A percentile compares a stretch with the other conserved stretches of the same genome.
phyloP scores from a whole-genome alignment of 2,797 vertebrate species.

The Microhierax caerulescens region DNA sequence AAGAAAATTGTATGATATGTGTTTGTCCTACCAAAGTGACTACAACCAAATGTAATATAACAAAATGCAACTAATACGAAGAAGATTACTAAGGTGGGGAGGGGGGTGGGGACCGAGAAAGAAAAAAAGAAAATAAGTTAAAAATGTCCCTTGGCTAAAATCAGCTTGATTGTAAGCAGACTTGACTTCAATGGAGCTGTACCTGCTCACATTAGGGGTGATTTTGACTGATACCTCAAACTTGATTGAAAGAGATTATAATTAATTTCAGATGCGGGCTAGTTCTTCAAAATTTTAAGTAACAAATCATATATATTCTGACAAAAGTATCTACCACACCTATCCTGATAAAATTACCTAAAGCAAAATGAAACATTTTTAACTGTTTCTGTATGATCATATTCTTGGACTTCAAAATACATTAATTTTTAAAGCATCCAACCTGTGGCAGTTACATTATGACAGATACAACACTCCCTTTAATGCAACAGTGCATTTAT shows the following conservation, averaged over 20 bases:
- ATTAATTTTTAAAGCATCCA: background rate
- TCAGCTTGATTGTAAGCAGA: slow-evolving; percentile 46
- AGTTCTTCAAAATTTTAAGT: background rate
- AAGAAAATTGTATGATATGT: slow-evolving; percentile 38
- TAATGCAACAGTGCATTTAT: background rate
- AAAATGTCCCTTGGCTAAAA: slow-evolving; percentile 11
- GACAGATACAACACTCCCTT: background rate
- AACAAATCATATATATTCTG: background rate
- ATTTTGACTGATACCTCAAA: slow-evolving; percentile 7
- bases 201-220: slow-evolving; percentile 18
- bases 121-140: background rate
- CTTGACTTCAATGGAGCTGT: slow-evolving; percentile 7
- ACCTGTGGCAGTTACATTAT: background rate
- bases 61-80: background rate
- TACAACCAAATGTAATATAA: background rate
- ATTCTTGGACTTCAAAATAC: background rate
- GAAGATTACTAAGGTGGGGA: background rate
- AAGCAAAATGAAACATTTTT: background rate
- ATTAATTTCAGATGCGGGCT: slow-evolving; percentile 11
- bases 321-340: background rate
- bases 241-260: slow-evolving; percentile 1
- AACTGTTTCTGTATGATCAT: rapidly evolving
- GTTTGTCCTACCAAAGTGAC: background rate
- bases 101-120: background rate
- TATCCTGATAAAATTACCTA: background rate